Base-by-base conservation (phyloP, 2,888 invertebrate species). In the Drosophila algonquin region DNA sequence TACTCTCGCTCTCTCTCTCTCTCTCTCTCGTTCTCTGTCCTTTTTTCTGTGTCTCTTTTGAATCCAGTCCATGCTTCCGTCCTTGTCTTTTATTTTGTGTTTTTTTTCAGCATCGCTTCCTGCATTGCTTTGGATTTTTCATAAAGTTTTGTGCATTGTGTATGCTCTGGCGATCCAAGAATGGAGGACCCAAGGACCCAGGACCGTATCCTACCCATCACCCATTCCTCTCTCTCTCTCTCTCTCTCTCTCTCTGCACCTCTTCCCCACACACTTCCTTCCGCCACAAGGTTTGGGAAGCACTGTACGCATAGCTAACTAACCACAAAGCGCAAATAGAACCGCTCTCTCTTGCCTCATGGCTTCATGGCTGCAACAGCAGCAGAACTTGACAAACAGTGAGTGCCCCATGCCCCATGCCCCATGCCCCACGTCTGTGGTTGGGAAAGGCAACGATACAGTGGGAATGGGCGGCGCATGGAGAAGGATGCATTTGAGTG, bases 61-160 rank as follows among this genome's bases (percentile, higher is more conserved):
- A 40, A 40, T 7, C 8, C 60, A 32, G 30, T 40, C 2, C 40
- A 7, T 7, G 40, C 40, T 40, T 14, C n/a, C 40, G n/a, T 40
- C 40, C 40, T 40, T 40, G 14, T n/a, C 40, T 40, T 40, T 40
- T n/a, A 40, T 40, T 40, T 40, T 40, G 14, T 40, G 0, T 52
- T 52, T 12, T 30, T 32, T 18, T 35, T 14, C 51, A 59, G 45
- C 51, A 63, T 35, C 54, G 48, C 67, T 75, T 81, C 77, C 81
- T 75, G 81, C 46, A 71, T 75, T 60, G 77, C 77, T 68, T 73
- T 76, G 58, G 76, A 79, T 83, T 73, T 83, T 81, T 79, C 73
- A 83, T 81, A 81, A 83, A 76, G 63, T 73, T 40, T 81, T 76
- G 81, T 81, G 81, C 76, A 81, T 83, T 82, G 80, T 76, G 76